Percentiles rank a stretch among this genome's conserved stretches.
Conservation (phyloP, 1,140 invertebrate species). For the Cydia amplana region DNA sequence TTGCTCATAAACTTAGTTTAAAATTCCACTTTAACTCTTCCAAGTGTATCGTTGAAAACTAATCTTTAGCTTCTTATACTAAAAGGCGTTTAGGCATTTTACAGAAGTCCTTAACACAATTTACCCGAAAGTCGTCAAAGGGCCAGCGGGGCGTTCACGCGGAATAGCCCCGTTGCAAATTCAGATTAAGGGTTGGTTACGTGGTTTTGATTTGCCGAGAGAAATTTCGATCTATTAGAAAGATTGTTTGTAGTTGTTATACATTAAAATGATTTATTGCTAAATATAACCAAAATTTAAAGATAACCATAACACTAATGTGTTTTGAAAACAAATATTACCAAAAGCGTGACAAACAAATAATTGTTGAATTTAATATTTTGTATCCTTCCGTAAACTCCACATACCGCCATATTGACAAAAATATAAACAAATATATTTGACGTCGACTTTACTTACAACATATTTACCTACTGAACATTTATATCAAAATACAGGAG, state of each 20-base stretch:
- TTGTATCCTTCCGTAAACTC: no score
- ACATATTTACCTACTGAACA: conserved; percentile 36
- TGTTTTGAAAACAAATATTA: no score
- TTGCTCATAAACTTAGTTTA: background rate
- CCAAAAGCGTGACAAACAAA: no score
- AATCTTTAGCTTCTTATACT: background rate
- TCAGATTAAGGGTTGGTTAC: conserved; percentile 35
- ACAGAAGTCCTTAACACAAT: conserved; percentile 53
- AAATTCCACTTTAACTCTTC: background rate
- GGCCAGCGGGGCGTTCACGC: conserved; percentile 49
- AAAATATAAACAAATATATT: no score
- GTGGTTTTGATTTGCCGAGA: background rate
- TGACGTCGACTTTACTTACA: background rate
- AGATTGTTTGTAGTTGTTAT: background rate
- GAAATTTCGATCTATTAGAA: background rate
- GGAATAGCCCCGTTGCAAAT: conserved; percentile 39
- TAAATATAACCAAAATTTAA: no score
- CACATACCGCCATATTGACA: no score
- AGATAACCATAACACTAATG: no score
- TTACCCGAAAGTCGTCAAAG: conserved; percentile 48
- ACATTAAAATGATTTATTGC: no score
- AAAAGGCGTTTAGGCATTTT: background rate
- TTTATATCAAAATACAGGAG: conserved; percentile 13
- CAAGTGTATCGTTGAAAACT: background rate
- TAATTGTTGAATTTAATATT: no score